Conservation (phyloP, 2,797 vertebrate genomes). For the Chrysocyon brachyurus region DNA sequence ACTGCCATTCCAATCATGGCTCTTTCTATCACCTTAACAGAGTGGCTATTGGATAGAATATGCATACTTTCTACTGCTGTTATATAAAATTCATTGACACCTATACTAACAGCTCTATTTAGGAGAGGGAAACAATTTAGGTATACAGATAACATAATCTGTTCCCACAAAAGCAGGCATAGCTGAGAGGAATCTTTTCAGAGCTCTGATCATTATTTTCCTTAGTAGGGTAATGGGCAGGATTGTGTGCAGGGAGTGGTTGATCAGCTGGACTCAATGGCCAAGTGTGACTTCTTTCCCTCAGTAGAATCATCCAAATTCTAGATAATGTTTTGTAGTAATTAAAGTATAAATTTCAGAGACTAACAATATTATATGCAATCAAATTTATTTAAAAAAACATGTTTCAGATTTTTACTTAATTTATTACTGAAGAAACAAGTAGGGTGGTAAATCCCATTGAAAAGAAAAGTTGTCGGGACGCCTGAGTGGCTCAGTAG, state of each 20-base stretch:
- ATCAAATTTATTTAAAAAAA: neutral
- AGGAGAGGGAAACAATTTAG: neutral
- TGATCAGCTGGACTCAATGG: neutral
- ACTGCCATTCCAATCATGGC: neutral
- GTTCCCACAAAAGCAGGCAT: neutral
- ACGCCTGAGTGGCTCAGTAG: too few species aligned
- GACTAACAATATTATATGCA: neutral
- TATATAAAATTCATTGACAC: neutral
- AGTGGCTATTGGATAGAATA: neutral
- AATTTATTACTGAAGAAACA: neutral
- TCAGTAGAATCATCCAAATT: neutral
- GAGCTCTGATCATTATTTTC: neutral
- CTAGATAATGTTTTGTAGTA: neutral
- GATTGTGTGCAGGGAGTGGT: neutral
- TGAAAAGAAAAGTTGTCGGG: neutral
- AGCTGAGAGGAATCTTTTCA: neutral
- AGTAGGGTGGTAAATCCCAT: neutral
- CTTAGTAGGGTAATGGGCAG: rapidly evolving
- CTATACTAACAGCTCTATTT: neutral
- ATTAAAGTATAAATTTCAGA: neutral
- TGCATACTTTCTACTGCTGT: neutral
- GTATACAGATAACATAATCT: neutral
- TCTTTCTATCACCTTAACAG: neutral
- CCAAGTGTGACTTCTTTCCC: neutral
- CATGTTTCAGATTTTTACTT: neutral